Evolutionary conservation across 1,140 invertebrate genomes (phyloP), one percentile per base, ranked within the genome.

Genomic region (Sarcophaga bullata): DNA sequence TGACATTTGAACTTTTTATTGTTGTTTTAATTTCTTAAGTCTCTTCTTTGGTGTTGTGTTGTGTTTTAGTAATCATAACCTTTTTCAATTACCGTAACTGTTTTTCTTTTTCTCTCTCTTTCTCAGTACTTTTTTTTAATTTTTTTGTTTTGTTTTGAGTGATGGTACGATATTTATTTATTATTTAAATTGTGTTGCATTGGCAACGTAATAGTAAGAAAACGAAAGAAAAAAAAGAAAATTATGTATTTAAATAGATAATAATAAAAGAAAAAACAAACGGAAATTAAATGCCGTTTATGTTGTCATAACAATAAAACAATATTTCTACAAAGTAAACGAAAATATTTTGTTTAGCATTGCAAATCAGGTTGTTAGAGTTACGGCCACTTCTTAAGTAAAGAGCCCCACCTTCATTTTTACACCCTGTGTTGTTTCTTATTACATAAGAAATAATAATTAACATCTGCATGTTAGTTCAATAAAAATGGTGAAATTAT

Each of bases 1-100:
- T 68, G 62, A 68, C 62, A 68, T 68, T 68, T 68, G 62, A 68
- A 68, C 62, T 68, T 68, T 68, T 37, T 37, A 37, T 37, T 58
- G 11, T 58, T 58, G 13, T 58, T 58, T 68, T 37, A 2, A 37
- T 37, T 68, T 68, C 15, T 68, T 19, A 19, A 68, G 25, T 37
- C 25, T 17, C 62, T 68, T 7, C n/a, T 19, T 68, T 68, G 7
- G 25, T 37, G 25, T 37, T 37, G 25, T 37, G 25, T 68, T 25
- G 62, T 68, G 62, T 25, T 68, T 68, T 3, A 8, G 15, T 68
- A 9, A 9, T 68, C n/a, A 19, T 58, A 58, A n/a, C 15, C 15
- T 68, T 68, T 68, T n/a, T 68, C 8, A 19, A 25, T 68, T 68
- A 9, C 5, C 19, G 62, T n/a, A 25, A 19, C n/a, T 68, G 62